These are phyloP conservation scores for Frieseomelitta varia DNA, from an alignment of 1,140 invertebrate genomes.

Conservation along the genomic window DNA sequence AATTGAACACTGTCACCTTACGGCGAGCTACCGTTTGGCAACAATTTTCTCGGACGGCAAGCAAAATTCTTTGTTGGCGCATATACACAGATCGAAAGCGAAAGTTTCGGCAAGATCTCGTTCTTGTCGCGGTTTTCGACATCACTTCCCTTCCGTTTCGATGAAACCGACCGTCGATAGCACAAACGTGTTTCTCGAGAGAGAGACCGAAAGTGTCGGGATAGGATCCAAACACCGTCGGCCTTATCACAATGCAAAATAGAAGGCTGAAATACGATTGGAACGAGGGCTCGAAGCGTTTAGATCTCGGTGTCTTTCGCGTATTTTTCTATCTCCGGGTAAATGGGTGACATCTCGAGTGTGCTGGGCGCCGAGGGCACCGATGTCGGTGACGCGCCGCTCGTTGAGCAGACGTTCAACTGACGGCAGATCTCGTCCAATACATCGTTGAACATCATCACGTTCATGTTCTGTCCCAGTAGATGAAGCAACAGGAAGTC, in stretches of 20 bases:
- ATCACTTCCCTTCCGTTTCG: background rate
- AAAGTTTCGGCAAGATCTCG: slow-evolving; percentile 14
- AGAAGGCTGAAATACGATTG: slow-evolving; percentile 3
- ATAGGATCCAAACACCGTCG: slow-evolving; percentile 41
- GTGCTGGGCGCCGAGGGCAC: slow-evolving; percentile 91
- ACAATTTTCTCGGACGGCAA: background rate
- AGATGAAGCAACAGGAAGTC: slow-evolving; percentile 92
- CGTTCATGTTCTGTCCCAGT: slow-evolving; percentile 92
- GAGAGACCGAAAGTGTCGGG: slow-evolving; percentile 19
- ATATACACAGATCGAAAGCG: background rate
- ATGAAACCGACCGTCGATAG: slow-evolving; percentile 41
- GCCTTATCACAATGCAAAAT: slow-evolving; percentile 73
- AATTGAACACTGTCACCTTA: background rate
- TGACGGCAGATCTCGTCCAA: slow-evolving; percentile 85
- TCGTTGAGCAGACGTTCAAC: slow-evolving; percentile 87
- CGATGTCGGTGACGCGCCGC: slow-evolving; percentile 88
- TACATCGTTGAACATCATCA: slow-evolving; percentile 90
- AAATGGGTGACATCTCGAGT: slow-evolving; percentile 92
- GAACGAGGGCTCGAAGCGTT: slow-evolving; percentile 59
- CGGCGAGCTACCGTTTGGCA: background rate
- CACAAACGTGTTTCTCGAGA: slow-evolving; percentile 47
- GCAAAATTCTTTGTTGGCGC: too few species aligned
- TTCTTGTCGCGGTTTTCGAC: background rate
- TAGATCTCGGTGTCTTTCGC: slow-evolving; percentile 92
- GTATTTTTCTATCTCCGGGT: slow-evolving; percentile 89